These are phyloP conservation scores for Sebastes iracundus DNA, from an alignment of 2,797 vertebrate species.

Conservation along the genomic window DNA sequence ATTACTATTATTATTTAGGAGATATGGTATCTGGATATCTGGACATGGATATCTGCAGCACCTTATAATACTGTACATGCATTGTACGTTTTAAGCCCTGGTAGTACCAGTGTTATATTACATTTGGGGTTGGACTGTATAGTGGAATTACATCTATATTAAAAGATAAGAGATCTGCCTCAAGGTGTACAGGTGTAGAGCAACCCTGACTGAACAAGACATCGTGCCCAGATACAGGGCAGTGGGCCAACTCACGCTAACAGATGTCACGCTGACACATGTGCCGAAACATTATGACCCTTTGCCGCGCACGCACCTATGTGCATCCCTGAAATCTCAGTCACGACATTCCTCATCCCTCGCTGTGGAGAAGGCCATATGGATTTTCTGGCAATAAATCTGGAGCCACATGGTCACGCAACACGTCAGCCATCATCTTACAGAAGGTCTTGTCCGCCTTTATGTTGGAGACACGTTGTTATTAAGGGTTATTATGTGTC, in stretches of 20 bases:
- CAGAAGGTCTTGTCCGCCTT: constrained; percentile 2
- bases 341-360: constrained; percentile 18
- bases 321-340: constrained; percentile 19
- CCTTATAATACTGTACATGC: not conserved
- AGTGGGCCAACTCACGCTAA: constrained; percentile 8
- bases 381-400: constrained; percentile 1
- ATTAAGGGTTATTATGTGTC: constrained; percentile 16
- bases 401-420: not conserved
- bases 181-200: not conserved
- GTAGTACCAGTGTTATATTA: not conserved
- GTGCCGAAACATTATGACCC: constrained; percentile 9
- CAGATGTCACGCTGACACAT: constrained; percentile 24
- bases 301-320: not conserved
- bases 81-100: not conserved
- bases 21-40: not conserved
- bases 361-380: not conserved
- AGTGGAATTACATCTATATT: constrained; percentile 5
- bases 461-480: constrained; percentile 4
- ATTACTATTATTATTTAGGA: not conserved
- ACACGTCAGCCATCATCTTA: constrained; percentile 11
- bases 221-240: not conserved
- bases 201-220: constrained; percentile 18
- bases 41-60: too few species aligned
- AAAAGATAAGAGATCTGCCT: not conserved
- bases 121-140: not conserved